Conservation (phyloP, 2,797 vertebrate species). For the Parauchenoglanis punctatus region DNA sequence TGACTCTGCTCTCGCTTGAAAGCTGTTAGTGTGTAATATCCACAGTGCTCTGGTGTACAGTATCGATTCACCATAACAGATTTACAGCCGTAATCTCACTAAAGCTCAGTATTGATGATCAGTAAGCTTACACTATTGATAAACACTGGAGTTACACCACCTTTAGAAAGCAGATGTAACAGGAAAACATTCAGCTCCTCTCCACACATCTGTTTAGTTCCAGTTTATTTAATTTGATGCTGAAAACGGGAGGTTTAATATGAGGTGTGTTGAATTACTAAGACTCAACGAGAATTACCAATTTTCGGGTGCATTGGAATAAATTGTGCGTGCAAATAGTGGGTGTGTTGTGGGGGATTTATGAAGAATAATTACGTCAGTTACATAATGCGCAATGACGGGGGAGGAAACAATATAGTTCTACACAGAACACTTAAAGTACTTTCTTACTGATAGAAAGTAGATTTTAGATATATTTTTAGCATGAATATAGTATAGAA, state of each 20-base stretch:
- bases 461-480: background rate
- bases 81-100: background rate
- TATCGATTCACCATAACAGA: background rate
- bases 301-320: background rate
- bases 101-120: background rate
- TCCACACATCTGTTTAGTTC: background rate
- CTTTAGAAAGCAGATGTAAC: background rate
- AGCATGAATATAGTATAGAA: background rate
- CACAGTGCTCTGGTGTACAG: background rate
- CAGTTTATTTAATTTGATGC: no score
- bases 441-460: background rate
- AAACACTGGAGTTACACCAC: background rate
- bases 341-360: background rate
- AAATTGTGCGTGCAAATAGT: background rate
- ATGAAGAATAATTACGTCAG: background rate
- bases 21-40: background rate
- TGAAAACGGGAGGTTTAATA: background rate
- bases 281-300: background rate
- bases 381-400: background rate
- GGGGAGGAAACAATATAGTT: background rate
- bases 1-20: background rate
- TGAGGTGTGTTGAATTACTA: background rate
- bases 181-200: conserved; percentile 14
- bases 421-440: background rate
- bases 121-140: background rate